Percentiles rank a stretch among this genome's conserved stretches.
Conservation (phyloP, 2,113 vertebrate species). For the Otus sunia region DNA sequence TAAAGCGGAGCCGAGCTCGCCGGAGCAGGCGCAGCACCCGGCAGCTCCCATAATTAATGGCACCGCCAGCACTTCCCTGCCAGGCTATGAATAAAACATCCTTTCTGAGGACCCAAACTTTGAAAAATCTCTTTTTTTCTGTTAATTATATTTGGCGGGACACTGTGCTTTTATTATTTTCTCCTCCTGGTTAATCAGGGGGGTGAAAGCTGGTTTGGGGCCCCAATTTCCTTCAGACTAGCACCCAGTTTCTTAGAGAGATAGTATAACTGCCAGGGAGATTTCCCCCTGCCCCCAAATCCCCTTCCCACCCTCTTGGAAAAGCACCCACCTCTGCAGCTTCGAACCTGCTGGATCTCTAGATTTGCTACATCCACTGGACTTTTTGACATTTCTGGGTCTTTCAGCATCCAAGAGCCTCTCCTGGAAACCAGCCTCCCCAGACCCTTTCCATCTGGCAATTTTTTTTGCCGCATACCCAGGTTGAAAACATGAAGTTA, state of each 20-base stretch:
- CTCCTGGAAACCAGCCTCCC: background rate
- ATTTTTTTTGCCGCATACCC: background rate
- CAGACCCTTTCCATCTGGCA: background rate
- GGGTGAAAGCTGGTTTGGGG: background rate
- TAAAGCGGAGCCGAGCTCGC: background rate
- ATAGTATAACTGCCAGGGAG: background rate
- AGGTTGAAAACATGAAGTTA: background rate
- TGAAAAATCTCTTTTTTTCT: constrained; percentile 32
- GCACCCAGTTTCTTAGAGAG: background rate
- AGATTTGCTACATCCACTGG: background rate
- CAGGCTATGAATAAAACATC: constrained; percentile 65
- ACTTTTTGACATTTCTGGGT: background rate
- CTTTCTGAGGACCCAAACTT: constrained; percentile 9
- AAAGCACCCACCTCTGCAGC: background rate
- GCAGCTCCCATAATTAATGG: constrained; percentile 58
- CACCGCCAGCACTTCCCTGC: constrained; percentile 18
- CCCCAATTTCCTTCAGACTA: background rate
- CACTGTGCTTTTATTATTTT: constrained; percentile 24
- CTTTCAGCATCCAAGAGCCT: background rate
- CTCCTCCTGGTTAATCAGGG: background rate
- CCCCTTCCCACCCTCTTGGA: background rate
- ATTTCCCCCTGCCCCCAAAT: background rate
- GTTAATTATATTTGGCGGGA: constrained; percentile 52
- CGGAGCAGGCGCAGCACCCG: background rate
- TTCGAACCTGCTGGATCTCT: background rate